Percentiles rank a stretch among this genome's conserved stretches.
Evolutionary conservation across 2,888 invertebrate genomes (phyloP).

Genomic region (Latrodectus elegans): DNA sequence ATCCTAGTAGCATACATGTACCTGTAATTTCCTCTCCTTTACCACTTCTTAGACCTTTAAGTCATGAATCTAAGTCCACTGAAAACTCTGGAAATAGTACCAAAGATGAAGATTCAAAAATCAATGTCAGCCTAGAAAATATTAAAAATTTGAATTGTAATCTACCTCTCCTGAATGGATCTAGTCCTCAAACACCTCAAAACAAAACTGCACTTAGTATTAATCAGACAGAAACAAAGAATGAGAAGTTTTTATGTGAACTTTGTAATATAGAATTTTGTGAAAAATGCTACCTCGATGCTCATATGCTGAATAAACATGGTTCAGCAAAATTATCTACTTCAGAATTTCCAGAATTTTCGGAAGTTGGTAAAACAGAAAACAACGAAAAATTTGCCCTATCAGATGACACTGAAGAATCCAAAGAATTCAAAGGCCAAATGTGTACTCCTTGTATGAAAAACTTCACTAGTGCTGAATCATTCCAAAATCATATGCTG

Average conservation of each 20-base stretch:
- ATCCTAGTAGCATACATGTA: constrained; percentile 66
- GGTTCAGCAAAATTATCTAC: constrained; percentile 75
- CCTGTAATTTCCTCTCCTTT: constrained; percentile 67
- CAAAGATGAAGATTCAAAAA: constrained; percentile 63
- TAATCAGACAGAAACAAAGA: constrained; percentile 46
- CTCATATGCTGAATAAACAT: constrained; percentile 83
- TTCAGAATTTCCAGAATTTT: constrained; percentile 41
- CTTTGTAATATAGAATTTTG: constrained; percentile 81
- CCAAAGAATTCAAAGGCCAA: constrained; percentile 53
- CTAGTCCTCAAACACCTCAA: constrained; percentile 54
- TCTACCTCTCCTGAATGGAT: constrained; percentile 57
- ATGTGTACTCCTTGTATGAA: constrained; percentile 69
- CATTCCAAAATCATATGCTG: constrained; percentile 63
- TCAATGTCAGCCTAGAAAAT: constrained; percentile 58
- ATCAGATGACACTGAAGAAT: constrained; percentile 39
- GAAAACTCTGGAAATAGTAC: constrained; percentile 48
- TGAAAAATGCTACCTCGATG: constrained; percentile 81
- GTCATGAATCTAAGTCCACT: constrained; percentile 39
- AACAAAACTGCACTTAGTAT: constrained; percentile 35
- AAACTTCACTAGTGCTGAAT: constrained; percentile 60
- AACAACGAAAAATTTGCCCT: constrained; percentile 26
- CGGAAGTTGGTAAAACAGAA: constrained; percentile 33
- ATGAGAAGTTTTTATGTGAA: constrained; percentile 75
- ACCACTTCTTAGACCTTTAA: constrained; percentile 35
- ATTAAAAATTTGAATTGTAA: constrained; percentile 52